phyloP scores from a whole-genome alignment of 2,797 vertebrate species.

The Eulemur rubriventer region DNA sequence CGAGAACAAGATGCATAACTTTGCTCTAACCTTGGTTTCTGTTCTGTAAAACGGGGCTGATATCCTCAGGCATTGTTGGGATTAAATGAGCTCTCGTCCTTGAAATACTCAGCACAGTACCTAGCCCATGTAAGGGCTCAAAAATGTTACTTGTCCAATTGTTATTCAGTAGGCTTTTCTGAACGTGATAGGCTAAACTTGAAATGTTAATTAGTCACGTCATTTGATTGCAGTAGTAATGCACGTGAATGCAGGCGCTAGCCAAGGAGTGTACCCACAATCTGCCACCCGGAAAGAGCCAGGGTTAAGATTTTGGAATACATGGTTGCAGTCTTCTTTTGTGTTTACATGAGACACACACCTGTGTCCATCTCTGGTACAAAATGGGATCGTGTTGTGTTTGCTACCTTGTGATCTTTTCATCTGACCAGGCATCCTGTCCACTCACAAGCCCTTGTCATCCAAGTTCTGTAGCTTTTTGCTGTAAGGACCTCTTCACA shows the following conservation, averaged over 20 bases:
- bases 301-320: background rate
- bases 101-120: background rate
- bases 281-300: background rate
- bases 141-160: background rate
- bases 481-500: background rate
- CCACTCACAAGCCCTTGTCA: background rate
- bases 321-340: background rate
- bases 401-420: background rate
- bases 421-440: background rate
- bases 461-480: background rate
- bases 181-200: background rate
- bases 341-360: no score
- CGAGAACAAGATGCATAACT: no score
- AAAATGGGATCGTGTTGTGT: background rate
- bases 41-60: background rate
- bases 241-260: background rate
- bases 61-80: accelerated
- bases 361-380: background rate
- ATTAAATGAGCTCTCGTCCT: background rate
- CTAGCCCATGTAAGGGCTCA: background rate
- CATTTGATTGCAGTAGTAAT: background rate
- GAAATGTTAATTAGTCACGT: background rate
- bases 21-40: background rate
- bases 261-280: background rate
- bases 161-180: background rate